Base-by-base conservation (phyloP, 2,113 vertebrate genomes). In the Triplophysa tibetana region DNA sequence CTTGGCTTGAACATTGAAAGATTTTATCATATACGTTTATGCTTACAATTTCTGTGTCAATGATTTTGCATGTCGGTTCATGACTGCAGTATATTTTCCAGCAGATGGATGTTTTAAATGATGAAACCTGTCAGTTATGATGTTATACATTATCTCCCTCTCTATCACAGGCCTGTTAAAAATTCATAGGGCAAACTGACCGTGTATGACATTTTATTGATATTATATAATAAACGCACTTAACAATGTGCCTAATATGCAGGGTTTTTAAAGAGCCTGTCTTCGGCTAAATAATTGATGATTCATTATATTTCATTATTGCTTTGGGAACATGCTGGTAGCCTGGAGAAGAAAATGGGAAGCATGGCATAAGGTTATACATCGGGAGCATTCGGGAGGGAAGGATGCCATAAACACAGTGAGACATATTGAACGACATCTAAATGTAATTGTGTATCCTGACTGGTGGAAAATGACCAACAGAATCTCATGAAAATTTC, bases 71-170 rank as follows among this genome's bases (percentile, higher is more conserved):
- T 45, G 29, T 82, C 64, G 81, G 63, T 73, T 74, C 65, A 78
- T 75, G 54, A 23, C 64, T 29, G 76, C 26, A 21, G 33, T 75
- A 61, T 56, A 75, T 66, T 66, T 75, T 65, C 48, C 29, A 68
- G 29, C 74, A 81, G 80, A 86, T 82, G 70, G 77, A 83, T 78
- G 54, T 66, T 84, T 68, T 60, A 58, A 72, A 76, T 52, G 38
- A 77, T 21, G 60, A 81, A 52, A 62, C 66, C 69, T 85, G 82
- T 79, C 84, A 81, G 60, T 43, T 56, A 41, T 86, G 86, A 90
- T 89, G 89, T 81, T 87, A 75, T 73, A 82, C 66, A 70, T 88
- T 75, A 82, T 81, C 56, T 79, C 63, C 54, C 60, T 69, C 69
- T 45, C 43, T 12, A 45, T 45, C 83, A 79, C 43, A 75, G 70